A percentile compares a stretch with the other conserved stretches of the same genome.
Evolutionary conservation across 1,140 invertebrate genomes (phyloP).

Genomic region (Bursaphelenchus mucronatus): DNA sequence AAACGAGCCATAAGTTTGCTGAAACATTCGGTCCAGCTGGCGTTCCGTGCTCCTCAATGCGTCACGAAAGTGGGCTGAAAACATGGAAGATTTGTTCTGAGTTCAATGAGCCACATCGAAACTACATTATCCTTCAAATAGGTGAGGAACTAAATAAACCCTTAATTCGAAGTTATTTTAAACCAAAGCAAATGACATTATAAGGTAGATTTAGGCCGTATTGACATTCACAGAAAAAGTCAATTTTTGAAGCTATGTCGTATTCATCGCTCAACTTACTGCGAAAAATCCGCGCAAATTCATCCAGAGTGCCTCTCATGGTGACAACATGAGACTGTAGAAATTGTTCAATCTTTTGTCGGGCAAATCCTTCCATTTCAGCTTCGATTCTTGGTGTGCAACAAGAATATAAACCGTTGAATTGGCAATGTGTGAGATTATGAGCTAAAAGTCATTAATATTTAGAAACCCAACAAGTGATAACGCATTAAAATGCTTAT

Average conservation of each 20-base stretch:
- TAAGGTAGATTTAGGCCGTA: background rate
- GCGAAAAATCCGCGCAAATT: constrained; percentile 16
- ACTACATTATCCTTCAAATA: background rate
- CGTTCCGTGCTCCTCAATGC: constrained; percentile 8
- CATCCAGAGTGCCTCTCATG: constrained; percentile 6
- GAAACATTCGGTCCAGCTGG: constrained; percentile 18
- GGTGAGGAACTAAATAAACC: background rate
- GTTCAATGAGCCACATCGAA: background rate
- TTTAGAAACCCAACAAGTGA: background rate
- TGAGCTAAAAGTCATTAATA: background rate
- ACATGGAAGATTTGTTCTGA: background rate
- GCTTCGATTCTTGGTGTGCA: constrained; percentile 7
- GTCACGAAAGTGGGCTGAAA: constrained; percentile 11
- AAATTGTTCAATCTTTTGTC: constrained; percentile 8
- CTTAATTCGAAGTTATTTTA: background rate
- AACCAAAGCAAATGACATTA: background rate
- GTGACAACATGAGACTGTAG: constrained; percentile 8
- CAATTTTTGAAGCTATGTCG: constrained; percentile 1
- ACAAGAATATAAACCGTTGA: background rate
- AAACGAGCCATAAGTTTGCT: constrained; percentile 6
- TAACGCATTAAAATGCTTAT: no score
- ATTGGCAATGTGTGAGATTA: constrained; percentile 8
- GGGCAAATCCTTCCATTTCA: constrained; percentile 11
- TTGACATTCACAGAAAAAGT: background rate
- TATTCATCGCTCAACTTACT: constrained; percentile 3